Percentiles rank a stretch among this genome's conserved stretches.
These are phyloP conservation scores for Xestia sexstrigata DNA, from an alignment of 2,888 invertebrate genomes.

Conservation along the genomic window DNA sequence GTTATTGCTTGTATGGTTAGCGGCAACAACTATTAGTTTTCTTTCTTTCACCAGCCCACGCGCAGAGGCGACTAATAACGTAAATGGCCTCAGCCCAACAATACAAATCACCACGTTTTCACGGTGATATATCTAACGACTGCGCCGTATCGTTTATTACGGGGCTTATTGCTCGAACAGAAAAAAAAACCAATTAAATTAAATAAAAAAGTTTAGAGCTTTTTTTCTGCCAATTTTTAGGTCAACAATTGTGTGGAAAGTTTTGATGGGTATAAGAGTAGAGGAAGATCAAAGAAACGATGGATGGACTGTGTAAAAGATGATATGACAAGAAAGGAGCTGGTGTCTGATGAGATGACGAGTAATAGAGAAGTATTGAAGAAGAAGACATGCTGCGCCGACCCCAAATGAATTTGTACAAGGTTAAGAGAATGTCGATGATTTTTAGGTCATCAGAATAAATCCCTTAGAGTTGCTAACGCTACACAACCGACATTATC, in stretches of 20 bases:
- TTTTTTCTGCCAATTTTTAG: neutral
- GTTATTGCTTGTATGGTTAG: neutral
- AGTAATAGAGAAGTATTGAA: no score
- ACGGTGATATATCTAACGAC: conserved; percentile 24
- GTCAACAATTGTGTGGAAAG: neutral
- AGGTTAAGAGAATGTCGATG: no score
- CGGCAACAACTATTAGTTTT: conserved; percentile 4
- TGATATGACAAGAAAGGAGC: no score
- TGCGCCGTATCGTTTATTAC: conserved; percentile 22
- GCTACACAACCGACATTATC: no score
- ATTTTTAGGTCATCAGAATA: no score
- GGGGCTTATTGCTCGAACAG: neutral
- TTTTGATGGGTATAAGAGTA: no score
- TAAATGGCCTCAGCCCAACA: conserved; percentile 25
- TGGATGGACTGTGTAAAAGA: no score
- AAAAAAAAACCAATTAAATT: conserved; percentile 10
- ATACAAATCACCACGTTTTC: conserved; percentile 17
- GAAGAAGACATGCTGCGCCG: no score
- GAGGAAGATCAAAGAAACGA: no score
- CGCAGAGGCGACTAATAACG: conserved; percentile 19
- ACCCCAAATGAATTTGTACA: no score
- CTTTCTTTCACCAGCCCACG: neutral
- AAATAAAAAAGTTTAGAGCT: neutral
- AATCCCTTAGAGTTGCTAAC: neutral
- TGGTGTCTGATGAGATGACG: no score